Percentiles rank a stretch among this genome's conserved stretches.
phyloP scores from a whole-genome alignment of 1,140 invertebrate species.

The Drosophila watanabei region DNA sequence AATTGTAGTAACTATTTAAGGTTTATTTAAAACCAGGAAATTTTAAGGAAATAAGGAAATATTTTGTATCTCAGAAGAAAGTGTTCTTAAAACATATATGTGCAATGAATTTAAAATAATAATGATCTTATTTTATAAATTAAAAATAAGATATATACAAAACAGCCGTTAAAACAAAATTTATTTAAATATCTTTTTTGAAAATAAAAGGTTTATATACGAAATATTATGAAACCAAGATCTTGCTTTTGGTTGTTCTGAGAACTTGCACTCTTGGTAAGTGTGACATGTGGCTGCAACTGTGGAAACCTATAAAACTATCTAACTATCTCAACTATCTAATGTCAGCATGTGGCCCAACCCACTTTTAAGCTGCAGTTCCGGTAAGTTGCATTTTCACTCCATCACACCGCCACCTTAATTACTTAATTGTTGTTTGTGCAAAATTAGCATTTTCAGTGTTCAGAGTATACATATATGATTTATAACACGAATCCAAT shows the following conservation, averaged over 20 bases:
- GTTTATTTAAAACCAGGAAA: background rate
- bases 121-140: background rate
- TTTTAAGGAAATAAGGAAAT: background rate
- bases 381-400: constrained; percentile 75
- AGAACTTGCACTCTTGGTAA: constrained; percentile 28
- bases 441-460: constrained; percentile 55
- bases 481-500: constrained; percentile 44
- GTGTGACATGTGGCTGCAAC: constrained; percentile 27
- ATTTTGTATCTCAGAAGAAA: background rate
- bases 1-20: background rate
- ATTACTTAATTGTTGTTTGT: constrained; percentile 77
- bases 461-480: constrained; percentile 22
- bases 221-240: background rate
- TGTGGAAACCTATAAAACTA: background rate
- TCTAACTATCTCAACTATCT: constrained; percentile 11
- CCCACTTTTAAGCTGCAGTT: constrained; percentile 79
- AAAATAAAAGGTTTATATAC: background rate
- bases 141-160: background rate
- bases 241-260: background rate
- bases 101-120: background rate
- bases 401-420: constrained; percentile 59
- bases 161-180: background rate
- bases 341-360: constrained; percentile 49
- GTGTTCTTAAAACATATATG: background rate
- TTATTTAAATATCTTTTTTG: background rate